phyloP scores from a whole-genome alignment of 2,888 invertebrate species.

The Rotaria socialis region DNA sequence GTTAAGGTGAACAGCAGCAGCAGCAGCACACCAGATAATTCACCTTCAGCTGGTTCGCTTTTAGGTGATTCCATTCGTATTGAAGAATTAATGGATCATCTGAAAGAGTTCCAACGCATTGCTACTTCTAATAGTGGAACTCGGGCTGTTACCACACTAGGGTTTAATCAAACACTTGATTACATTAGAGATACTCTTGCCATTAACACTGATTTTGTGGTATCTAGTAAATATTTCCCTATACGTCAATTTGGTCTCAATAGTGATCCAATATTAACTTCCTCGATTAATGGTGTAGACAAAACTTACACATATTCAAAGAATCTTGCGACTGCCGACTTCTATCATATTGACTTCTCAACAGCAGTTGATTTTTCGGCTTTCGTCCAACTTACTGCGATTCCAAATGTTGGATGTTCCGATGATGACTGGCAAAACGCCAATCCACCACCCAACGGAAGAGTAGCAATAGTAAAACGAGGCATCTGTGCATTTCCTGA shows the following conservation, averaged over 20 bases:
- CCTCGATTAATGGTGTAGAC: neutral
- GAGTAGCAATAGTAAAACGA: neutral
- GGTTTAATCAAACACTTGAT: neutral
- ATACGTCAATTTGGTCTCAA: neutral
- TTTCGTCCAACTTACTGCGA: neutral
- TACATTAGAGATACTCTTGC: neutral
- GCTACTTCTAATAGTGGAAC: neutral
- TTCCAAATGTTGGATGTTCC: neutral
- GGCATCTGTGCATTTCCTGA: neutral
- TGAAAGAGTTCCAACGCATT: neutral
- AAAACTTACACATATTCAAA: neutral
- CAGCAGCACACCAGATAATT: too few species aligned
- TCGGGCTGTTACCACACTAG: neutral
- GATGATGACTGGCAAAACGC: neutral
- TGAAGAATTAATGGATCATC: neutral
- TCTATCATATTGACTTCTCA: neutral
- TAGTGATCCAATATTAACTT: neutral
- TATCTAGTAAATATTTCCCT: neutral
- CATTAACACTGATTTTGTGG: neutral
- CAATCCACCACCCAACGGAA: neutral
- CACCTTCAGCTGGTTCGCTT: neutral
- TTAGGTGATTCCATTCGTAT: neutral
- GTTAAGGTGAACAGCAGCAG: neutral
- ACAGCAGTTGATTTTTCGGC: neutral
- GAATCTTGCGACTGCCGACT: neutral